Percentiles rank a stretch among this genome's conserved stretches.
phyloP scores from a whole-genome alignment of 1,140 invertebrate genomes.

The Theocolax elegans region DNA sequence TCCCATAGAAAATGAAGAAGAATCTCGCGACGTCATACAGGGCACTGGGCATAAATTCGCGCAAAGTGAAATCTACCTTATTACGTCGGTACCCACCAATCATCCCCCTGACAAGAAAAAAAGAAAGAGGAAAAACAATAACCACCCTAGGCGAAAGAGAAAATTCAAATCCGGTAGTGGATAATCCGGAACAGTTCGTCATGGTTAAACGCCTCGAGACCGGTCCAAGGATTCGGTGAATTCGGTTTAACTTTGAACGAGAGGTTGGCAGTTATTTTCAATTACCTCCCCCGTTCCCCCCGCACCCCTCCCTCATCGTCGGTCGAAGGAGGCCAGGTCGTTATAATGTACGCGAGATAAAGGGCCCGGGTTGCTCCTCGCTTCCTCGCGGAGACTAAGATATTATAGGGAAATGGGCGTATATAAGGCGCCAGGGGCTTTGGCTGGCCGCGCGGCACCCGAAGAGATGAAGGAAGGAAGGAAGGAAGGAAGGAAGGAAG shows the following conservation, averaged over 20 bases:
- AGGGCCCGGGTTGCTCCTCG: conserved; percentile 60
- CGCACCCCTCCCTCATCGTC: too few species aligned
- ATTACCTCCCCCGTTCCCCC: conserved; percentile 54
- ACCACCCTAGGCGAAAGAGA: not conserved
- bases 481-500: conserved; percentile 40
- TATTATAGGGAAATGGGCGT: conserved; percentile 66
- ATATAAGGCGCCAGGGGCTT: conserved; percentile 59
- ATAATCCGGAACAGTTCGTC: conserved; percentile 47
- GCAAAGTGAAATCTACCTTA: not conserved
- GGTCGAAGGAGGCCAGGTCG: conserved; percentile 39
- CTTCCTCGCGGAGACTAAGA: conserved; percentile 64
- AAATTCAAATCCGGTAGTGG: not conserved
- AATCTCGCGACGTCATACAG: not conserved
- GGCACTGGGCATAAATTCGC: not conserved
- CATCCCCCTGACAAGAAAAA: not conserved
- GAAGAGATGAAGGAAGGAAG: conserved; percentile 26
- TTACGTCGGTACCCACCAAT: conserved; percentile 14
- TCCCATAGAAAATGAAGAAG: conserved; percentile 15
- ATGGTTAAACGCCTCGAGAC: conserved; percentile 32
- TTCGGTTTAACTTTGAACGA: conserved; percentile 44
- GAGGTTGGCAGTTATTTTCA: conserved; percentile 64
- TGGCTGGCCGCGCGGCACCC: not conserved
- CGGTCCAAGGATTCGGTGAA: conserved; percentile 48
- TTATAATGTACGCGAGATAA: conserved; percentile 68
- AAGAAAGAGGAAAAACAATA: conserved; percentile 40